Evolutionary conservation across 2,888 invertebrate species (phyloP), one percentile per base, ranked within the genome.

Genomic region (Lithophane socia): DNA sequence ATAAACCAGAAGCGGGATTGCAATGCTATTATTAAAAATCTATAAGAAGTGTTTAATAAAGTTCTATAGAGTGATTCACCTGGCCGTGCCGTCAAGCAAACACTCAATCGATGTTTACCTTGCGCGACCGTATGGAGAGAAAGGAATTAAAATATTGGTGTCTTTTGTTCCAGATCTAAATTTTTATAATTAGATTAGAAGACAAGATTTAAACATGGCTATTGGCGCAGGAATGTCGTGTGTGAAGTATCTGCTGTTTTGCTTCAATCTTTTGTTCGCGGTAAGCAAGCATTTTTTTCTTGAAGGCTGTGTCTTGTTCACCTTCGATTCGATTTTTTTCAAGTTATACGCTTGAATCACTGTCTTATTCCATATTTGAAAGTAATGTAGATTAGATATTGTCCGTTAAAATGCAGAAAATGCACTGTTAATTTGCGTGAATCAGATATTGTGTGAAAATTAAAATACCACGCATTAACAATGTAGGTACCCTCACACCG

Each of bases 261-360:
- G 98, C 89, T 98, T 99, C 97, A 99, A 99, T 96, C 97, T 99
- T 88, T 95, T 98, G 87, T 98, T 99, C 96, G 98, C 98, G 96
- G 99, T 99, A 83, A 69, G 98, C 97, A 42, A 37, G 98, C 97
- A 77, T 73, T 83, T 79, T 83, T 90, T 88, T 84, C 87, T 77
- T 73, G 82, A 86, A 84, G 70, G 73, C 76, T 80, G 61, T 74
- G n/a, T 74, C 66, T 72, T 58, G 81, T 80, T 84, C 73, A 82
- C 80, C 85, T 87, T 80, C 75, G 61, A 68, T 87, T 80, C 75
- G 61, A 68, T 79, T 84, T 85, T 29, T 75, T 83, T 76, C 49
- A 63, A 79, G 65, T 18, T 66, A 56, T n/a, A 5, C 18, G 37
- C 60, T 75, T 75, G 54, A 37, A 64, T 44, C 44, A 12, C 13